phyloP scores from a whole-genome alignment of 2,113 vertebrate genomes.

The Callocephalon fimbriatum region DNA sequence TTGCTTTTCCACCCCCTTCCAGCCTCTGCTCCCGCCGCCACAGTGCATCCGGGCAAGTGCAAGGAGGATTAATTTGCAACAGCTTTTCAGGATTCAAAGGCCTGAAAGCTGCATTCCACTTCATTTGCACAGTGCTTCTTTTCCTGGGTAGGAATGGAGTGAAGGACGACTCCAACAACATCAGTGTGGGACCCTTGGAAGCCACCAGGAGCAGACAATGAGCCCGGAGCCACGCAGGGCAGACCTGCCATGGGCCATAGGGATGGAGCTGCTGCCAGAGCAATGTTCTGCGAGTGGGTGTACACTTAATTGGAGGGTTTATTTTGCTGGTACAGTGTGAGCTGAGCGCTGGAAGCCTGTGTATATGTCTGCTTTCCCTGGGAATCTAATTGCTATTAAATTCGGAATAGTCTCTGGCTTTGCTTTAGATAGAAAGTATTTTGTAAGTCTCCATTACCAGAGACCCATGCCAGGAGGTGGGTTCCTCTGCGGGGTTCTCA shows the following conservation, averaged over 20 bases:
- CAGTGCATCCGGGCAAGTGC: neutral
- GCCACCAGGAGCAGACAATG: neutral
- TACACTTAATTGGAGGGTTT: neutral
- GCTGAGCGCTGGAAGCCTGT: neutral
- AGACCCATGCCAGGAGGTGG: rapidly evolving
- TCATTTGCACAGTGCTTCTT: neutral
- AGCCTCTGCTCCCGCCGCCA: neutral
- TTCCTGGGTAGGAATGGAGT: neutral
- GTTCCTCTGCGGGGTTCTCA: neutral
- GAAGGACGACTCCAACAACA: neutral
- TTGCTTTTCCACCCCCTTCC: neutral
- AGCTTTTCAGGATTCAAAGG: neutral
- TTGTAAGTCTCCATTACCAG: neutral
- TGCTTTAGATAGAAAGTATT: neutral
- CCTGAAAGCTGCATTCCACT: neutral
- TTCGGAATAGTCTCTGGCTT: neutral
- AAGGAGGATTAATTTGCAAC: neutral
- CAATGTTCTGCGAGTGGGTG: neutral
- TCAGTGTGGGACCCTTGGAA: neutral
- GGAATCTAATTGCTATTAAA: neutral
- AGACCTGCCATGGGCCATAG: neutral
- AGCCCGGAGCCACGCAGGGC: neutral
- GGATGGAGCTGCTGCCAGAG: neutral
- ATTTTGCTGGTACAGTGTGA: neutral
- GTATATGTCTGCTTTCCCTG: neutral